Evolutionary conservation across 2,888 invertebrate species (phyloP).

Genomic region (Scaeva pyrastri): DNA sequence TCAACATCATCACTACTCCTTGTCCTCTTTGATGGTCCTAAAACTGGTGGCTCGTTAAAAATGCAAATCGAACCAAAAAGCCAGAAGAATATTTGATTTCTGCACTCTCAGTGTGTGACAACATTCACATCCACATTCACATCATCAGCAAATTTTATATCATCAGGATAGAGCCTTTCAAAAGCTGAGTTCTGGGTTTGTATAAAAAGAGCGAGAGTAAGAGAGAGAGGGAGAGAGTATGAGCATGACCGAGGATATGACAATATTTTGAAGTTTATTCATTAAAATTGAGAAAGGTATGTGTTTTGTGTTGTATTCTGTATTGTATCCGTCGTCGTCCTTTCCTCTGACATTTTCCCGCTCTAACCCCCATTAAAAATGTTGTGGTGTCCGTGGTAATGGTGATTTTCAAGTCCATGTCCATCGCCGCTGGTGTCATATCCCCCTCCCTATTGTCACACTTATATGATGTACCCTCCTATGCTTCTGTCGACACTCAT

Average conservation of each 20-base stretch:
- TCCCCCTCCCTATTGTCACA: background rate
- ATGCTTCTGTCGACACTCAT: conserved; percentile 36
- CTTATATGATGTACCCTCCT: background rate
- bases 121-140: conserved; percentile 28
- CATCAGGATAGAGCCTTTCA: background rate
- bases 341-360: background rate
- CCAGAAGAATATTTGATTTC: conserved; percentile 75
- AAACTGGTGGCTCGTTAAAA: conserved; percentile 70
- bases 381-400: conserved; percentile 35
- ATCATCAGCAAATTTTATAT: conserved; percentile 29
- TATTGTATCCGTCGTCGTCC: background rate
- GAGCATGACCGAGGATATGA: conserved; percentile 25
- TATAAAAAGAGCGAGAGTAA: background rate
- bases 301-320: conserved; percentile 11
- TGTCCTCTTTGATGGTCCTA: background rate
- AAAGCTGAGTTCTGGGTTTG: background rate
- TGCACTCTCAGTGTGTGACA: conserved; percentile 58
- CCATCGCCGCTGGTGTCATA: background rate
- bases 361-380: conserved; percentile 1
- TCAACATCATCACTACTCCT: conserved; percentile 2
- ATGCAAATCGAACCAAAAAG: conserved; percentile 75
- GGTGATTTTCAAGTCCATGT: conserved; percentile 41
- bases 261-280: conserved; percentile 66
- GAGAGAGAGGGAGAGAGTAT: background rate
- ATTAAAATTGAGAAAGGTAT: conserved; percentile 40